Base-by-base conservation (phyloP, 1,140 invertebrate species). In the Drosophila willistoni region DNA sequence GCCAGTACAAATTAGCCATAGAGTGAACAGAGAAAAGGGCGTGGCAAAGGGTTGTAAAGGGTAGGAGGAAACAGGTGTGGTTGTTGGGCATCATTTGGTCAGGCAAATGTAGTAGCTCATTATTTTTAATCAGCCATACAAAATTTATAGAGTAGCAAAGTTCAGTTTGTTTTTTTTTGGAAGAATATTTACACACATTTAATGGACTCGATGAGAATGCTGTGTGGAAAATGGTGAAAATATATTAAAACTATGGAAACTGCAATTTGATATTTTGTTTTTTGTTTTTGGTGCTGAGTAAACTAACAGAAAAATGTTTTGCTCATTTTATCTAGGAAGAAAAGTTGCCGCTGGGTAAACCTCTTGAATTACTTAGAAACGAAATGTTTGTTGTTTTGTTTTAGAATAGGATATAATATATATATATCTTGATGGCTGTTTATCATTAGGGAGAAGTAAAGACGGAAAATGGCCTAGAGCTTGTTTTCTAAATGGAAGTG, bases 61-160 rank as follows among this genome's bases (percentile, higher is more conserved):
- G 4, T 17, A 19, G 44, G 14, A 2, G n/a, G n/a, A 9, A 7
- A 17, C 14, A 6, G 19, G 44, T 22, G 17, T 22, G 44, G 17
- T 22, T 44, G n/a, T 5, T 14, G 42, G 42, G 3, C 42, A 44
- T 44, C n/a, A 19, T 17, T 51, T 51, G 17, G 44, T 34, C 76
- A 79, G 81, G 81, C 84, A 78, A 74, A 74, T 68, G 71, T 22
- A 57, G 78, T 59, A 56, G 66, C 79, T 83, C 77, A 70, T 83
- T 87, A 83, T 79, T 79, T 86, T 86, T 86, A 86, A 86, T 87
- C 83, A 79, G 83, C 55, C 73, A 86, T 86, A 47, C 72, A 83
- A 77, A 87, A 87, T 86, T 65, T 73, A 85, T 83, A 57, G 72
- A 87, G 87, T 87, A 84, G 83, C 76, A 34, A 59, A 62, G 66